These are phyloP conservation scores for Actenoides lindsayi DNA, from an alignment of 2,113 vertebrate genomes.

Conservation along the genomic window DNA sequence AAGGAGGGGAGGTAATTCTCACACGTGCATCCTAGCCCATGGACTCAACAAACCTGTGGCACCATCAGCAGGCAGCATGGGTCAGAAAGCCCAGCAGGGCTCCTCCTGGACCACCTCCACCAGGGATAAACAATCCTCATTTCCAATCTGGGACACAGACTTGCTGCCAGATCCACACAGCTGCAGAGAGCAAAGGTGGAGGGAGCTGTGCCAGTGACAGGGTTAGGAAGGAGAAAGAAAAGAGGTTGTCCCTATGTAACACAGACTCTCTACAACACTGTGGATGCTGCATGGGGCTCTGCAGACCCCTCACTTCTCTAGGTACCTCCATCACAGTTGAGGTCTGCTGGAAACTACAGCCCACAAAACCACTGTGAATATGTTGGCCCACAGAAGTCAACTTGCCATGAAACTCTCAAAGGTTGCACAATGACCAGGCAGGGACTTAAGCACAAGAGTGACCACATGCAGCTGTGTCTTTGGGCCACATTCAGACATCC, in stretches of 20 bases:
- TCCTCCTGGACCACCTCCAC: background rate
- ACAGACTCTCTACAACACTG: background rate
- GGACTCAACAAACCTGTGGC: background rate
- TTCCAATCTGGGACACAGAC: background rate
- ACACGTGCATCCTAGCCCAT: background rate
- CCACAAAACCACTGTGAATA: background rate
- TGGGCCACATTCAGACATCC: background rate
- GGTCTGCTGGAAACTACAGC: background rate
- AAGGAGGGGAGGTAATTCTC: background rate
- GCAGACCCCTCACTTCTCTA: background rate
- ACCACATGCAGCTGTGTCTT: background rate
- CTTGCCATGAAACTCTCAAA: background rate
- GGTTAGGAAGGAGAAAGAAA: background rate
- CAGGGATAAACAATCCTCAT: background rate
- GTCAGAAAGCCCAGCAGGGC: background rate
- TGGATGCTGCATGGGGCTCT: background rate
- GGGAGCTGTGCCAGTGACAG: background rate
- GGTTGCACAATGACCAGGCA: background rate
- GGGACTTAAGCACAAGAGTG: background rate
- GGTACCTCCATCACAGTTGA: background rate
- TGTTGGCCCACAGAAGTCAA: background rate
- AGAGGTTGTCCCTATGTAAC: background rate
- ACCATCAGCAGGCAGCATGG: background rate
- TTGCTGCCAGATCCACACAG: background rate
- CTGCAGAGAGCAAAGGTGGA: background rate